Conservation (phyloP, 1,140 invertebrate species). For the Aphaenogaster ashmeadi region DNA sequence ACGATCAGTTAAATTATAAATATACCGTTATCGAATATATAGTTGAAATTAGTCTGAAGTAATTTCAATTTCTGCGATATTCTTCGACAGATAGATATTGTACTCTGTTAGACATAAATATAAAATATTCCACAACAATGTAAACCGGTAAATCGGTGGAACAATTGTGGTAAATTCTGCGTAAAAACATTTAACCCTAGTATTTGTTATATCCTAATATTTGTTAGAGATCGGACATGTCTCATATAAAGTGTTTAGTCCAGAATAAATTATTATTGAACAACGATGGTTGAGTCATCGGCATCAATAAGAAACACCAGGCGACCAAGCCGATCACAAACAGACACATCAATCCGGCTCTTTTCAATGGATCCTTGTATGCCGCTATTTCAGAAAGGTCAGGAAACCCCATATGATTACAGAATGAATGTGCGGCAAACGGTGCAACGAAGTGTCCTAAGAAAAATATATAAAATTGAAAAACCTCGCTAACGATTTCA, state of each 20-base stretch:
- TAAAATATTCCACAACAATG: constrained; percentile 46
- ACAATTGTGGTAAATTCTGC: neutral
- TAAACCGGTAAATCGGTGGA: constrained; percentile 38
- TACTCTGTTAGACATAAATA: constrained; percentile 32
- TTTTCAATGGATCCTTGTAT: constrained; percentile 89
- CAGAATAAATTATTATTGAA: constrained; percentile 92
- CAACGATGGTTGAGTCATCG: constrained; percentile 92
- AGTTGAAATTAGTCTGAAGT: constrained; percentile 26
- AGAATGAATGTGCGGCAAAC: constrained; percentile 97
- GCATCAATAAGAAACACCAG: constrained; percentile 93
- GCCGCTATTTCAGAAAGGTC: constrained; percentile 93
- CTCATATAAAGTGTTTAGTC: constrained; percentile 81
- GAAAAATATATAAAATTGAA: constrained; percentile 72
- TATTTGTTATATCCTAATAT: constrained; percentile 10
- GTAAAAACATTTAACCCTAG: constrained; percentile 42
- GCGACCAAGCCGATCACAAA: constrained; percentile 92
- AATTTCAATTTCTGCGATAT: neutral
- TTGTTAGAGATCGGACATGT: constrained; percentile 61
- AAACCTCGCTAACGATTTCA: neutral
- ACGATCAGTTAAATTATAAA: constrained; percentile 40
- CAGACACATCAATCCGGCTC: constrained; percentile 88
- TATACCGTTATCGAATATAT: constrained; percentile 22
- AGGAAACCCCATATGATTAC: constrained; percentile 98
- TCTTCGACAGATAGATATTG: constrained; percentile 6
- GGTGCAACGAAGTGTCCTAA: constrained; percentile 95